Conservation (phyloP, 2,888 invertebrate species). For the Meiosimyza decipiens region DNA sequence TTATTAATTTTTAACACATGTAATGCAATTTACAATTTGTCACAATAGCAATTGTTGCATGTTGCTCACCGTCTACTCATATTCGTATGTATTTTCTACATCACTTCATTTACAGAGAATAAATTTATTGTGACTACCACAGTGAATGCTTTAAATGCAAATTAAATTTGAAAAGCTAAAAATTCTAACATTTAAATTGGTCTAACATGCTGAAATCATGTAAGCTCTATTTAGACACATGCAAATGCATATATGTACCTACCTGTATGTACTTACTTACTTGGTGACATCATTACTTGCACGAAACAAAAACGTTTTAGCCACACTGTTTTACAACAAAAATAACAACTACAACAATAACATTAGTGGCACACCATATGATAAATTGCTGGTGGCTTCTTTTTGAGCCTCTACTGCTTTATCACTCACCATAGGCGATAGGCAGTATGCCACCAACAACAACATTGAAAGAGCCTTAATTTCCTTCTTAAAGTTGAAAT, state of each 20-base stretch:
- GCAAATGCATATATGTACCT: conserved; percentile 2
- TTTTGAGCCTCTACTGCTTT: not conserved
- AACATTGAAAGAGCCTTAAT: not conserved
- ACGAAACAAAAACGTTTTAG: conserved; percentile 26
- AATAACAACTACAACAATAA: conserved; percentile 39
- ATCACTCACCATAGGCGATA: not conserved
- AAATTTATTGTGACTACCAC: conserved; percentile 16
- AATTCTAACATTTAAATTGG: conserved; percentile 29
- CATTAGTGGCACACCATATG: conserved; percentile 46
- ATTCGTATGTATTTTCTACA: no score
- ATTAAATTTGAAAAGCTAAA: conserved; percentile 33
- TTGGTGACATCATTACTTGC: not conserved
- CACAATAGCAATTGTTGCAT: not conserved
- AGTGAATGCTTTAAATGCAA: conserved; percentile 33
- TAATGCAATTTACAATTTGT: conserved; percentile 11
- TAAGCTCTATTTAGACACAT: conserved; percentile 27
- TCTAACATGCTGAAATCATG: conserved; percentile 36
- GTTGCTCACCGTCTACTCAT: no score
- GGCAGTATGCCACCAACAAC: not conserved
- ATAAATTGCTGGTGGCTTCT: conserved; percentile 55
- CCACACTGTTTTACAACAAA: conserved; percentile 37
- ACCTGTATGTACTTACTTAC: not conserved
- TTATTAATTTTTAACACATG: conserved; percentile 16
- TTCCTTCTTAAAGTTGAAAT: no score
- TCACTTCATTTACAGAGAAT: no score